Percentiles rank a stretch among this genome's conserved stretches.
Evolutionary conservation across 2,113 vertebrate genomes (phyloP).

Genomic region (Onychostruthus taczanowskii): DNA sequence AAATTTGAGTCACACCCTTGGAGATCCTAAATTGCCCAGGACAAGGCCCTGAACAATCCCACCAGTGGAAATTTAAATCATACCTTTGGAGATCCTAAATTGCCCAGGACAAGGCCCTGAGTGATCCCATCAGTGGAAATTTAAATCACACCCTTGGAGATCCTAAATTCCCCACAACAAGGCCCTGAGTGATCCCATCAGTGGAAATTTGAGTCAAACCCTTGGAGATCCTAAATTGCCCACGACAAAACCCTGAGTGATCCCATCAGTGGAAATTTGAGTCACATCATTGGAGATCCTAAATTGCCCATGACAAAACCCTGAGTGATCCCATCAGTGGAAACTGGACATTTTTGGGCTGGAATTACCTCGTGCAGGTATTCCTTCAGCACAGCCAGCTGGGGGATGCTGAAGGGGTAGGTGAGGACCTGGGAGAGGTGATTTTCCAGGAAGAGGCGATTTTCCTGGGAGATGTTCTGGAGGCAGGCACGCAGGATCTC

Average conservation of each 20-base stretch:
- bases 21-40: background rate
- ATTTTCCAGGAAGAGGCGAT: background rate
- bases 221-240: background rate
- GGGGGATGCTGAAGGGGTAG: slow-evolving; percentile 55
- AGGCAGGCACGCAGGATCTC: slow-evolving; percentile 58
- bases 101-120: background rate
- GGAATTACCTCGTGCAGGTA: slow-evolving; percentile 59
- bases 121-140: background rate
- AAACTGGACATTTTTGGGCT: background rate
- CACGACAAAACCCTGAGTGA: background rate
- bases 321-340: too few relatives aligned
- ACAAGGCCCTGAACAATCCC: background rate
- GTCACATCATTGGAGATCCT: too few relatives aligned
- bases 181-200: background rate
- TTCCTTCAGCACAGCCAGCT: slow-evolving; percentile 53
- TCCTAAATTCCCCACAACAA: background rate
- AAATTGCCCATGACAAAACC: background rate
- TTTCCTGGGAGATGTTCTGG: background rate
- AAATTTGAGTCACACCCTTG: background rate
- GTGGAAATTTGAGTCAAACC: background rate
- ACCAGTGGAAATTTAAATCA: too few relatives aligned
- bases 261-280: too few relatives aligned
- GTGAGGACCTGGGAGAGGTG: background rate
- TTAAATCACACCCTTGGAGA: background rate
- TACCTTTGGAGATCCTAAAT: background rate